phyloP scores from a whole-genome alignment of 2,888 invertebrate genomes.

The Drosophila mimica region DNA sequence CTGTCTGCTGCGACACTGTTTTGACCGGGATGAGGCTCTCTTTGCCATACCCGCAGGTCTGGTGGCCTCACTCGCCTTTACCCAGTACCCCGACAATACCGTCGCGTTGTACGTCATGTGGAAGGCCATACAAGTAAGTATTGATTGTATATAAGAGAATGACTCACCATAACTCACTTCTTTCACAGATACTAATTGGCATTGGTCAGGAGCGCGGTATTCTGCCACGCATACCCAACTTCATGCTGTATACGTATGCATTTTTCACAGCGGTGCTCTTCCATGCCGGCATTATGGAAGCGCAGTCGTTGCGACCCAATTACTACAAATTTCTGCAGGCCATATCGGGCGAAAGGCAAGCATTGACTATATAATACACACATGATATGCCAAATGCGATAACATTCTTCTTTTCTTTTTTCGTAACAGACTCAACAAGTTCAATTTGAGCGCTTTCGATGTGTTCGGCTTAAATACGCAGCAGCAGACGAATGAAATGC shows the following conservation, averaged over 20 bases:
- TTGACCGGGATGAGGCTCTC: constrained; percentile 87
- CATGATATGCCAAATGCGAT: neutral
- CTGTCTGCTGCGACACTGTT: constrained; percentile 88
- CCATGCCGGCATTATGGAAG: constrained; percentile 92
- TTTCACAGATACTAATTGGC: constrained; percentile 89
- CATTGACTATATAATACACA: constrained; percentile 2
- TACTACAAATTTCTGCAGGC: constrained; percentile 93
- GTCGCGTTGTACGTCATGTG: constrained; percentile 93
- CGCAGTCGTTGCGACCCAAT: constrained; percentile 91
- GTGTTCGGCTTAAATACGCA: constrained; percentile 87
- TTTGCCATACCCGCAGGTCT: constrained; percentile 90
- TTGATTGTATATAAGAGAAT: neutral
- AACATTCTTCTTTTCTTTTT: neutral
- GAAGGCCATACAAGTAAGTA: constrained; percentile 91
- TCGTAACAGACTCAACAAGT: constrained; percentile 86
- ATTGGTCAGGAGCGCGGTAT: constrained; percentile 88
- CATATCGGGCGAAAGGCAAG: constrained; percentile 90
- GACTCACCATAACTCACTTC: neutral
- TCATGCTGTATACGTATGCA: constrained; percentile 90
- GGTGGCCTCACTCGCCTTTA: constrained; percentile 89
- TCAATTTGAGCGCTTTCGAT: constrained; percentile 87
- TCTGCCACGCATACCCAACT: constrained; percentile 89
- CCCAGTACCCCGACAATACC: constrained; percentile 90
- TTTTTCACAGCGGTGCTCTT: constrained; percentile 91
- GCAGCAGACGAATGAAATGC: constrained; percentile 85